Evolutionary conservation across 2,888 invertebrate species (phyloP).

Genomic region (Disparrhopalites patrizii): DNA sequence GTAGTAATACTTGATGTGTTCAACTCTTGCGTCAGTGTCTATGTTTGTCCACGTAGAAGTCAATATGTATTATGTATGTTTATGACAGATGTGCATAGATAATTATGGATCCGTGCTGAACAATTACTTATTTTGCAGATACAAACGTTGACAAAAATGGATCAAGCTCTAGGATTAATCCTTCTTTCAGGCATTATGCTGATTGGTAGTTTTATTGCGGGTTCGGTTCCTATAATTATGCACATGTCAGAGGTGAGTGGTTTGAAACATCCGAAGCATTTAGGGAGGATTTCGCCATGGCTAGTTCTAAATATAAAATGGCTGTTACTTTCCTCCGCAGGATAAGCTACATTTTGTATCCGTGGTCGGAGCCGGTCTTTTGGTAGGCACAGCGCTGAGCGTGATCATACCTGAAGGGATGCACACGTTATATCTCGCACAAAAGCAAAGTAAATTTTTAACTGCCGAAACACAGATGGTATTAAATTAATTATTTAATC

Average conservation of each 20-base stretch:
- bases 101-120: no score
- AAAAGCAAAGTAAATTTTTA: slow-evolving; percentile 42
- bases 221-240: slow-evolving; percentile 90
- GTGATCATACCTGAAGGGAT: slow-evolving; percentile 99
- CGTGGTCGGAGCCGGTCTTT: slow-evolving; percentile 90
- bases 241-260: slow-evolving; percentile 83
- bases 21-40: no score
- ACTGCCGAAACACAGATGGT: background rate
- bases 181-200: slow-evolving; percentile 88
- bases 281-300: no score
- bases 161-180: slow-evolving; percentile 76
- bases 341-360: slow-evolving; percentile 90
- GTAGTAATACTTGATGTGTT: no score
- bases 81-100: background rate
- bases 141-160: slow-evolving; percentile 67
- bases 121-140: no score
- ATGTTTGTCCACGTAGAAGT: background rate
- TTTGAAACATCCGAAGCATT: slow-evolving; percentile 3
- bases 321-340: slow-evolving; percentile 55
- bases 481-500: background rate
- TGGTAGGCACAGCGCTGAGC: slow-evolving; percentile 94
- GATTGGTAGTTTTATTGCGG: slow-evolving; percentile 90
- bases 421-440: slow-evolving; percentile 62
- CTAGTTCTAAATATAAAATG: background rate
- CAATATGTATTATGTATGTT: background rate